Evolutionary conservation across 2,888 invertebrate genomes (phyloP), one percentile per base, ranked within the genome.

Genomic region (Chironomus tentans): DNA sequence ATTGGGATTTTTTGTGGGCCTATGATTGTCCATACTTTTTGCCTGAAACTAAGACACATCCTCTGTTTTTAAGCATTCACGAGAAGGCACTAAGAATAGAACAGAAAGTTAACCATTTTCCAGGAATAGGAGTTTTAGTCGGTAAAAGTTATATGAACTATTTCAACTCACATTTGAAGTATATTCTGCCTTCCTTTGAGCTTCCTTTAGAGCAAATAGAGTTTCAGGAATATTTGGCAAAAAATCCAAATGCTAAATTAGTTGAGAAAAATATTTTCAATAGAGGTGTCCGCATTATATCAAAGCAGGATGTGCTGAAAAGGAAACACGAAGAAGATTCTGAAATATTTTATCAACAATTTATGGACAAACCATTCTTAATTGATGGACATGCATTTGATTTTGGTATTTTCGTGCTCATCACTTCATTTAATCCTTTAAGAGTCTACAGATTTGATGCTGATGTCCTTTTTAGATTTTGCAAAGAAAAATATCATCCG

Each of bases 41-140:
- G 2, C 18, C 56, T 21, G 5, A 18, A 65, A 10, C 2, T 10
- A 21, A 24, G n/a, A 21, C 18, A n/a, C 5, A 65, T 3, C 4
- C 65, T 10, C 24, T 65, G 6, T 65, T 65, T 65, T 12, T 13
- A 7, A 15, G 15, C 2, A 15, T 28, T 10, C 12, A 18, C 24
- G 22, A 65, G 12, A 24, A 22, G 13, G 6, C 18, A 5, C 21
- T 65, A 1, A 65, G 65, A 65, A 7, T 24, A 0, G 85, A 91
- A 80, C 94, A 94, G 82, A 90, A 86, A 82, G 90, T 96, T 0
- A 96, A 96, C 81, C 95, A 96, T 81, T 92, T 94, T 79, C 95
- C 96, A 0, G 96, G 95, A 0, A 92, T 92, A 15, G 95, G 95
- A 0, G 94, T 88, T 81, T 90, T 95, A 75, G 94, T 94, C 0